Evolutionary conservation across 2,797 vertebrate genomes (phyloP), one percentile per base, ranked within the genome.

Genomic region (Cichlasoma orientale): DNA sequence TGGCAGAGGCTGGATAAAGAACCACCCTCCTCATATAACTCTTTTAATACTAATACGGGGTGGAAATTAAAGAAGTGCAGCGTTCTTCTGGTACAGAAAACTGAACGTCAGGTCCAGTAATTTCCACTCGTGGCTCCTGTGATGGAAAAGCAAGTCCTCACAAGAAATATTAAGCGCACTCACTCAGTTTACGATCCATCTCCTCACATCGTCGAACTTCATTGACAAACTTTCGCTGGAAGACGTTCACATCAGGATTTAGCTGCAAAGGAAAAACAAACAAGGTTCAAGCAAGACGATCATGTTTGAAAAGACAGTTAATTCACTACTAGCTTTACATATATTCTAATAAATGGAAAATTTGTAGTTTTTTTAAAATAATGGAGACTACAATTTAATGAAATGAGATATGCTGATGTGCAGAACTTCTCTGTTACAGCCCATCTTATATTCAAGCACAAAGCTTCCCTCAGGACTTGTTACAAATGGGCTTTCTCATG

Each of bases 191-290:
- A 73, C 98, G 96, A 91, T 99, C 98, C 98, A 99, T 99, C 85
- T 99, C 98, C 89, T 99, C 98, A 56, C 98, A 99, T 69, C 98
- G 93, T 72, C 98, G 93, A 18, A 99, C 98, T 90, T 99, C 98
- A 75, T 99, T 99, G 23, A 99, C 98, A 92, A 99, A 99, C 92
- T 99, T 99, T 3, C 98, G 93, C 76, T 99, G 98, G 95, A 99
- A 99, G 63, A 98, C 97, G 38, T 99, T 99, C 72, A 99, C 97
- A 74, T 99, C 97, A 9, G 98, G 98, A 93, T 99, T 99, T 76
- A 99, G 90, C 98, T 99, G 93, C 13, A 77, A 52, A 52, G 5
- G 10, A 55, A 70, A 27, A 54, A 0, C 12, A 50, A 56, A 55
- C 1, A 66, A 77, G 9, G 10, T 18, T 79, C 3, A 50, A 38